Percentiles rank a stretch among this genome's conserved stretches.
Conservation (phyloP, 1,140 invertebrate genomes). For the Parapsyche elsis region DNA sequence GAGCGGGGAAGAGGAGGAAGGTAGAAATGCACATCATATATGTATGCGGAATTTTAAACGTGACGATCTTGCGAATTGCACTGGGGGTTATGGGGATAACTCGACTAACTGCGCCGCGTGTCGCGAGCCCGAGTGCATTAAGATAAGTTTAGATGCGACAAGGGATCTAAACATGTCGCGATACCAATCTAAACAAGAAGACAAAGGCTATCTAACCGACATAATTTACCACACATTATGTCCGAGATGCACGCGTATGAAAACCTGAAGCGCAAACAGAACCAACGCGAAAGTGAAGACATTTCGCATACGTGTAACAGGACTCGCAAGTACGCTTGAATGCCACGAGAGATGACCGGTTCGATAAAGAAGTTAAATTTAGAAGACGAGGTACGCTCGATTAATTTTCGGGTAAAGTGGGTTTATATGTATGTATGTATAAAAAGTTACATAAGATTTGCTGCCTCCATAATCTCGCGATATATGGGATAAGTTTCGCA, state of each 20-base stretch:
- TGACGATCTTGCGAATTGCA: background rate
- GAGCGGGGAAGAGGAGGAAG: background rate
- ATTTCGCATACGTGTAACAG: background rate
- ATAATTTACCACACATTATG: conserved; percentile 27
- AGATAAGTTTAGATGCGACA: conserved; percentile 39
- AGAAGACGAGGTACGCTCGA: background rate
- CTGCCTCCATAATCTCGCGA: background rate
- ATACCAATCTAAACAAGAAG: conserved; percentile 9
- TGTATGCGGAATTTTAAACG: background rate
- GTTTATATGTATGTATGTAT: background rate
- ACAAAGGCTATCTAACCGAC: conserved; percentile 15
- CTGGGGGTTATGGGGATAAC: background rate
- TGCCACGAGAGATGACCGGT: background rate
- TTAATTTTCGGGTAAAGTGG: background rate
- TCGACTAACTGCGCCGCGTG: background rate
- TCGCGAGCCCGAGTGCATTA: background rate
- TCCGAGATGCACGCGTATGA: conserved; percentile 18
- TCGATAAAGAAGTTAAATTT: conserved; percentile 18
- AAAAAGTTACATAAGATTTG: background rate
- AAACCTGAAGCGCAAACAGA: background rate
- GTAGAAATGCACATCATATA: background rate
- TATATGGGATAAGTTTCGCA: background rate
- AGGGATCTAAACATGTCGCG: conserved; percentile 35
- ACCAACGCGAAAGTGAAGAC: conserved; percentile 3
- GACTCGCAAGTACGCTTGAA: background rate